A percentile compares a stretch with the other conserved stretches of the same genome.
These are phyloP conservation scores for Corapipo altera DNA, from an alignment of 2,113 vertebrate species.

Conservation along the genomic window DNA sequence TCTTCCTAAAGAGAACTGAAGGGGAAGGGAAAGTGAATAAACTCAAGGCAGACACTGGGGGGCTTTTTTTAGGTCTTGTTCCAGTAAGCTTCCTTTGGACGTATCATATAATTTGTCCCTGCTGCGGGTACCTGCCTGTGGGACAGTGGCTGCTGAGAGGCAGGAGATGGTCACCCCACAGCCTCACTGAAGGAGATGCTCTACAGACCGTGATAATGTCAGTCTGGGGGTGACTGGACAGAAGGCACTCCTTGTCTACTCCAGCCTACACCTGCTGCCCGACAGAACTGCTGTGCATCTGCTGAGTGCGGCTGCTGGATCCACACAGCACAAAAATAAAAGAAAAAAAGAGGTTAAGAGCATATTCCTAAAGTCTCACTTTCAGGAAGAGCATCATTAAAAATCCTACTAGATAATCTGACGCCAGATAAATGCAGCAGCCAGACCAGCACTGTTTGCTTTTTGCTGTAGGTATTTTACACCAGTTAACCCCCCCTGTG, in stretches of 20 bases:
- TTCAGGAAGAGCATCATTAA: neutral
- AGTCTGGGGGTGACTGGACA: neutral
- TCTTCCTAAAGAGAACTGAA: neutral
- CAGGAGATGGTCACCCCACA: neutral
- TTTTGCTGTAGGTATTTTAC: neutral
- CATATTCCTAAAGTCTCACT: neutral
- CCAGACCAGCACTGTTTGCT: fast-evolving
- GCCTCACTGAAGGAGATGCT: neutral
- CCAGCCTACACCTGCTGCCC: neutral
- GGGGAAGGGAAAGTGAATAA: neutral
- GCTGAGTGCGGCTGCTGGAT: neutral
- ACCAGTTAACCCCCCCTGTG: neutral
- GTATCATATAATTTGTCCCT: neutral
- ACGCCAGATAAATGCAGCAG: neutral
- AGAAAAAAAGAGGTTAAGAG: fast-evolving
- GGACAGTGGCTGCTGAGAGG: neutral
- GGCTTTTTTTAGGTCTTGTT: neutral
- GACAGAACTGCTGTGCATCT: fast-evolving
- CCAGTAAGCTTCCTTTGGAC: neutral
- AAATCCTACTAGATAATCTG: neutral
- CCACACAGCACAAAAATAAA: neutral
- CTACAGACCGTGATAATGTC: neutral
- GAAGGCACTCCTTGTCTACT: neutral
- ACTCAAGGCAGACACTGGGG: neutral
- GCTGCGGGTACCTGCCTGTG: fast-evolving